Base-by-base conservation (phyloP, 2,113 vertebrate genomes). In the Gymnarchus niloticus region DNA sequence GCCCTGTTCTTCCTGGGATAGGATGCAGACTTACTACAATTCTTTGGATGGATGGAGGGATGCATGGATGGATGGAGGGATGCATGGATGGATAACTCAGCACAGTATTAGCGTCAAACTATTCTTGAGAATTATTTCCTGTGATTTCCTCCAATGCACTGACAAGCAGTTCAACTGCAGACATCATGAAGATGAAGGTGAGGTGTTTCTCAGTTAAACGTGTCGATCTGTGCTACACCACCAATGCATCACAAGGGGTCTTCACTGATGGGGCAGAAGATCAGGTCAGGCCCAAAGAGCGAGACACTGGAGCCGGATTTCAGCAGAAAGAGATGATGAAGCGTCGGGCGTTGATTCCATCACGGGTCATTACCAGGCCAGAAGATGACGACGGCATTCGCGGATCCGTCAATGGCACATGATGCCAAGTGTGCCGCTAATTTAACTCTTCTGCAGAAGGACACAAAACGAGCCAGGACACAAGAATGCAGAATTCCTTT, bases 191-290 rank as follows among this genome's bases (percentile, higher is more conserved):
- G 17, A 41, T 33, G 17, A 44, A 85, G 48, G 25, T 44, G n/a
- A 25, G 52, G 12, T 85, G 46, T 9, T 85, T 82, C 48, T 56
- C 48, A 83, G n/a, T 56, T 46, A 69, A 48, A 48, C 59, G 83
- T 81, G 6, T 28, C 57, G 12, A 81, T 81, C 37, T 81, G 14
- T 51, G 49, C 23, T 86, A 17, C 28, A 33, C 14, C 12, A 41
- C 76, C 41, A 33, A 80, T 37, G 17, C 46, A 49, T n/a, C 12
- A 41, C 46, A 77, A 41, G 6, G n/a, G 41, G 44, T 37, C 44
- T 81, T 65, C 25, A 54, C 17, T 56, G 23, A 77, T 85, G 77
- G 56, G 6, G 37, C 3, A 10, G 51, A 7, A 23, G 21, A 17
- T 46, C 41, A 77, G 44, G 19, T 77, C 73, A 46, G 2, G 46